Evolutionary conservation across 1,140 invertebrate species (phyloP), one percentile per base, ranked within the genome.

Genomic region (Ruditapes philippinarum): DNA sequence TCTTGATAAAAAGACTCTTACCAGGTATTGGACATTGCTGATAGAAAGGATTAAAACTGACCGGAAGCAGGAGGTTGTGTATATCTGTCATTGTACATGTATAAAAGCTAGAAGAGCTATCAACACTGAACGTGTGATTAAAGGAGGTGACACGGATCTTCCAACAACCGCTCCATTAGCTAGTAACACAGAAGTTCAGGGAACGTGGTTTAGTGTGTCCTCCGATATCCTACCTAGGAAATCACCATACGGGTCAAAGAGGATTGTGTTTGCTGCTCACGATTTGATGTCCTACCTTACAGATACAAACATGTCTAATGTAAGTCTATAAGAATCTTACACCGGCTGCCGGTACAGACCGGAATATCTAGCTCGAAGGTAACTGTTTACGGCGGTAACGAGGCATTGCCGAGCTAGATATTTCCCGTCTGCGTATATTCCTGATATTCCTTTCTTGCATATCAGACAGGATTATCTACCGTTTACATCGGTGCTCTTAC

Each of bases 231-330:
- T 83, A 19, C 65, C 65, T 17, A 49, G 28, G 19, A 68, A 49
- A 38, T 84, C 81, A 9, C 81, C 81, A 0, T 84, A 84, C 33
- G 81, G 81, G n/a, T 42, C 81, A 17, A 62, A 84, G 60, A 68
- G 81, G 28, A 49, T 84, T 12, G 19, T 7, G 28, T 31, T 84
- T 49, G 14, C 17, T 9, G 62, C 42, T 0, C 22, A 51, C 7
- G 57, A 70, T 45, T 42, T 84, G 11, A 45, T 84, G 25, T 7
- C 60, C 3, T 84, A 70, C 31, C n/a, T 84, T n/a, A n/a, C n/a
- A n/a, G n/a, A n/a, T n/a, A n/a, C n/a, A n/a, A n/a, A n/a, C n/a
- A n/a, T n/a, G n/a, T n/a, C n/a, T n/a, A n/a, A n/a, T n/a, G n/a
- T n/a, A n/a, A n/a, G n/a, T n/a, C n/a, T n/a, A n/a, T n/a, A n/a